Percentiles rank a stretch among this genome's conserved stretches.
Evolutionary conservation across 2,113 vertebrate genomes (phyloP).

Genomic region (Neolamprologus modestus): DNA sequence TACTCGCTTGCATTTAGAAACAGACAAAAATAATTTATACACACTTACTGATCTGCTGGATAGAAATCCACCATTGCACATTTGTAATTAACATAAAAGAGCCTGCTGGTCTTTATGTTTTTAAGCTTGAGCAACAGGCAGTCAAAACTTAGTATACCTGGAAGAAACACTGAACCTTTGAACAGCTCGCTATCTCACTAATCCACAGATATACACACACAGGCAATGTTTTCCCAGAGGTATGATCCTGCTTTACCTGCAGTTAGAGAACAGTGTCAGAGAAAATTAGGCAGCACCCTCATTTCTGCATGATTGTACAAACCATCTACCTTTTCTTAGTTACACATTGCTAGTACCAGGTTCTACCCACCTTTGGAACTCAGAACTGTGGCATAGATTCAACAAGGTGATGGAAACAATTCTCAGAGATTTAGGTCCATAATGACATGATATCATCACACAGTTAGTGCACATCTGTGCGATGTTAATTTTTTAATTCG

Average conservation of each 20-base stretch:
- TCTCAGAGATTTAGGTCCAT: neutral
- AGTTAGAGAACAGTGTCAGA: constrained; percentile 1
- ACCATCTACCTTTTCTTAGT: neutral
- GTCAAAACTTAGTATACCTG: neutral
- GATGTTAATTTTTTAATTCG: neutral
- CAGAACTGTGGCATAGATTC: neutral
- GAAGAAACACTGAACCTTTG: neutral
- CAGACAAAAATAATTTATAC: neutral
- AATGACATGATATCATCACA: neutral
- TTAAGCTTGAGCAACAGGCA: neutral
- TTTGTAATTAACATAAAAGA: neutral
- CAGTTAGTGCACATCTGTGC: neutral
- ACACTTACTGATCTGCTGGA: neutral
- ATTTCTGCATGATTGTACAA: neutral
- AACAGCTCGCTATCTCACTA: neutral
- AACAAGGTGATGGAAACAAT: neutral
- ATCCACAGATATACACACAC: neutral
- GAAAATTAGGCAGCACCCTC: neutral
- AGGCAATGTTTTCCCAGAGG: neutral
- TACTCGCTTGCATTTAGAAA: neutral
- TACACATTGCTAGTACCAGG: neutral
- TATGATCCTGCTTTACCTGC: neutral
- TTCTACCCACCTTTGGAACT: neutral
- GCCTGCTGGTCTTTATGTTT: neutral
- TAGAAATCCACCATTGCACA: neutral